Conservation (phyloP, 53 echinoderm and acorn worm species). For the Crossaster papposus region DNA sequence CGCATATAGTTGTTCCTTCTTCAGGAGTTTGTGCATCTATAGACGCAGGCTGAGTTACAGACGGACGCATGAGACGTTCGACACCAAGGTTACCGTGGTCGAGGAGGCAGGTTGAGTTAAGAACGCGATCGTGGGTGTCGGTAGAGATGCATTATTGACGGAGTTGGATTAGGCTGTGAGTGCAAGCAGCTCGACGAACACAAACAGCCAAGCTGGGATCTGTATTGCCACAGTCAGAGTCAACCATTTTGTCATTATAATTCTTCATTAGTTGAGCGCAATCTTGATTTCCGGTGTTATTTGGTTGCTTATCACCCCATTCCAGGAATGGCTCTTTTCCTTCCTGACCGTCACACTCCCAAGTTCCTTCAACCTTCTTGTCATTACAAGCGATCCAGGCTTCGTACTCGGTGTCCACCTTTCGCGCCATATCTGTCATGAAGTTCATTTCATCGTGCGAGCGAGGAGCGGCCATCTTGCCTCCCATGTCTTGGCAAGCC, state of each 20-base stretch:
- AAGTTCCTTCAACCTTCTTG: neutral
- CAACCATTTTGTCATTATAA: neutral
- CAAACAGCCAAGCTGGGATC: neutral
- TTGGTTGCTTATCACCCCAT: neutral
- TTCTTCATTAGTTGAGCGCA: neutral
- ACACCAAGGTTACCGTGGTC: neutral
- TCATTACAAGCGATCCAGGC: neutral
- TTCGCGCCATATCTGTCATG: neutral
- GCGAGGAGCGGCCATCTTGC: neutral
- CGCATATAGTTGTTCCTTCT: too few relatives aligned
- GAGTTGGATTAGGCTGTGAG: neutral
- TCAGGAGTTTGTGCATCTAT: neutral
- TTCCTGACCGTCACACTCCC: neutral
- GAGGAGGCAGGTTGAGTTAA: neutral
- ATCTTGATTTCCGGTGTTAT: neutral
- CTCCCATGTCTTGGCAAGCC: constrained; percentile 9
- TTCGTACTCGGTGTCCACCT: neutral
- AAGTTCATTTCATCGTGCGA: neutral
- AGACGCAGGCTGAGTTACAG: constrained; percentile 2
- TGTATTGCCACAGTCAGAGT: neutral
- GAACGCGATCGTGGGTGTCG: neutral
- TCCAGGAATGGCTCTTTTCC: neutral
- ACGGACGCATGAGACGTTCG: neutral
- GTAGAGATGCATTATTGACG: neutral
- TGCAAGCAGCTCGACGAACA: too few relatives aligned